phyloP scores from a whole-genome alignment of 2,113 vertebrate species.

The Rhea pennata region DNA sequence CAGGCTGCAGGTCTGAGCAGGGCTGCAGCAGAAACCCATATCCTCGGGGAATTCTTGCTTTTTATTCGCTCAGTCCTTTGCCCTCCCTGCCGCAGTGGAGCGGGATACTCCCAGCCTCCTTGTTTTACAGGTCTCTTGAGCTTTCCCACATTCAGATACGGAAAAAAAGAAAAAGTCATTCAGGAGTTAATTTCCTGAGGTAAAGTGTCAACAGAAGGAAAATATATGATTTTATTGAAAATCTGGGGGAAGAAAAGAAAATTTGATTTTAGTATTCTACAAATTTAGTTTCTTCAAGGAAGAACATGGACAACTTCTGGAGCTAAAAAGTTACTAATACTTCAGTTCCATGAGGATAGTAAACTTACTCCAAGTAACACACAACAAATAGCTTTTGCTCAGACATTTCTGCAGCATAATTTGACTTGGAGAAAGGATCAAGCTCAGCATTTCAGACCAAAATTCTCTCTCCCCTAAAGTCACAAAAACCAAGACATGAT shows the following conservation, averaged over 20 bases:
- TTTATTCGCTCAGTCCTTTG: rapidly evolving
- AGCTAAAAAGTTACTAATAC: not conserved
- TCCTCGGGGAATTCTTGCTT: not conserved
- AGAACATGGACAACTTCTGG: not conserved
- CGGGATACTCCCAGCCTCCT: not conserved
- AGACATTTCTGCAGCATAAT: not conserved
- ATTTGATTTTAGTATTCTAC: rapidly evolving
- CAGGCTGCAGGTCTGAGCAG: not conserved
- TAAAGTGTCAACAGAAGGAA: not conserved
- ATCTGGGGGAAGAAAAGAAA: not conserved
- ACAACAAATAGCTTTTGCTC: rapidly evolving
- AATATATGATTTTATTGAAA: not conserved
- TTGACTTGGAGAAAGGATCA: not conserved
- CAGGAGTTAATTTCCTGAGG: rapidly evolving
- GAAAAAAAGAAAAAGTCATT: not conserved
- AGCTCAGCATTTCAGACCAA: not conserved
- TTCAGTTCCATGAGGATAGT: rapidly evolving
- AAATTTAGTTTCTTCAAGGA: not conserved
- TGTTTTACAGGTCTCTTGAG: too few species aligned
- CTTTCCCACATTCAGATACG: rapidly evolving
- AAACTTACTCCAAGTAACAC: not conserved
- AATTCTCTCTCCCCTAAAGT: rapidly evolving
- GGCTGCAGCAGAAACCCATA: rapidly evolving
- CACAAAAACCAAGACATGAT: rapidly evolving
- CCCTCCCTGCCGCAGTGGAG: rapidly evolving